Base-by-base conservation (phyloP, 2,888 invertebrate species). In the Mesorhabditis belari region DNA sequence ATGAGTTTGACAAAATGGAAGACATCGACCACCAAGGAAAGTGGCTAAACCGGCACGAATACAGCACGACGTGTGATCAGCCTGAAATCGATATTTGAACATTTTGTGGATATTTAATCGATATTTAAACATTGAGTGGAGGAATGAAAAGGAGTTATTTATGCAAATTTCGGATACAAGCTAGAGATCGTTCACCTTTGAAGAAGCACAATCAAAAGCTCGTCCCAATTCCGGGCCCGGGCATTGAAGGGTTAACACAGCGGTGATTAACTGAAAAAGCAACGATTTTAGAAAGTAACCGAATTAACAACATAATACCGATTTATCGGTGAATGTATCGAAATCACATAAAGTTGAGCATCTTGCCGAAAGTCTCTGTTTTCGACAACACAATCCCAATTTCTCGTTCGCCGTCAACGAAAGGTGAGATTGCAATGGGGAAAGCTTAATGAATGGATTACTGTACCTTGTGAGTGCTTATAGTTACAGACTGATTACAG, bases 301-400 rank as follows among this genome's bases (percentile, higher is more conserved):
- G 12, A 9, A 9, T 35, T 35, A 9, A 9, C 44, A n/a, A 24
- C 49, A 9, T 54, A 69, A 61, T 27, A 77, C 77, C 55, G 77
- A 69, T 65, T 73, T 73, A 60, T 78, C 77, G 28, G 73, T 75
- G 61, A 78, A 78, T 1, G 69, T 75, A 57, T 78, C 78, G 49
- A 76, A 78, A 51, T 77, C 77, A 63, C 78, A 78, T 59, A 78
- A 60, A 23, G 62, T 65, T 61, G 77, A 77, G 51, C 78, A 78
- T 5, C 62, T 23, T 5, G 67, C 60, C 2, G 65, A 61, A 9
- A 77, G 67, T 50, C 69, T 63, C 50, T 75, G 77, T 50, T 74
- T 76, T 17, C 68, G 58, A 64, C 77, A 77, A 62, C 77, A 77
- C n/a, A 71, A 52, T 55, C 74, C 74, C 23, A 77, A 58, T 53